These are phyloP conservation scores for Cydia splendana DNA, from an alignment of 1,140 invertebrate species.

Conservation along the genomic window DNA sequence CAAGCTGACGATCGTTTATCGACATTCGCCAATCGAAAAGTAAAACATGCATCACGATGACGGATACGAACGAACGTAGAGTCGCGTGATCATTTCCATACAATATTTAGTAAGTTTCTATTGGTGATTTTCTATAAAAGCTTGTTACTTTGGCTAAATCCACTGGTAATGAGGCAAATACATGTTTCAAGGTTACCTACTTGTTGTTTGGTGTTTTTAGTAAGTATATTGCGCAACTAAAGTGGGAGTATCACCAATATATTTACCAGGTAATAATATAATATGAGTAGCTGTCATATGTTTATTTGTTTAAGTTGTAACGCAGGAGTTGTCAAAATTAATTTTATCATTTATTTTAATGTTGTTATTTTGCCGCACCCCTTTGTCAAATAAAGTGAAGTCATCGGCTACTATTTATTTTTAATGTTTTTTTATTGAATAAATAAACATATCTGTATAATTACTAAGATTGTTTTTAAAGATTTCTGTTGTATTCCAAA, in stretches of 20 bases:
- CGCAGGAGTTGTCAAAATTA: neutral
- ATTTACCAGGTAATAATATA: neutral
- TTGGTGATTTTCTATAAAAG: no score
- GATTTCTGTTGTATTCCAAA: no score
- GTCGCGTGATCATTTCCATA: no score
- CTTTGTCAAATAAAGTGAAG: neutral
- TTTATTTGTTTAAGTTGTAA: neutral
- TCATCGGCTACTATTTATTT: neutral
- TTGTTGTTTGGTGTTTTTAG: neutral
- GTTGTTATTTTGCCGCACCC: neutral
- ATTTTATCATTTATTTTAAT: neutral
- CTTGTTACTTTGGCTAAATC: no score
- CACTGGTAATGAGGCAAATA: neutral
- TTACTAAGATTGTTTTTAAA: no score
- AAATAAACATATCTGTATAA: no score
- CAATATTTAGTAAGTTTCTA: no score
- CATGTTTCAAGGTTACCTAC: neutral
- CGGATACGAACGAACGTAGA: no score
- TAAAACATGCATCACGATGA: no score
- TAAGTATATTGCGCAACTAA: neutral
- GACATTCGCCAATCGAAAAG: no score
- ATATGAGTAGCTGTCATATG: neutral
- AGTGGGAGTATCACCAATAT: neutral
- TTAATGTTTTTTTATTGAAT: no score
- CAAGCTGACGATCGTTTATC: no score